A percentile compares a stretch with the other conserved stretches of the same genome.
Conservation (phyloP, 2,888 invertebrate species). For the Drosophila paracracens region DNA sequence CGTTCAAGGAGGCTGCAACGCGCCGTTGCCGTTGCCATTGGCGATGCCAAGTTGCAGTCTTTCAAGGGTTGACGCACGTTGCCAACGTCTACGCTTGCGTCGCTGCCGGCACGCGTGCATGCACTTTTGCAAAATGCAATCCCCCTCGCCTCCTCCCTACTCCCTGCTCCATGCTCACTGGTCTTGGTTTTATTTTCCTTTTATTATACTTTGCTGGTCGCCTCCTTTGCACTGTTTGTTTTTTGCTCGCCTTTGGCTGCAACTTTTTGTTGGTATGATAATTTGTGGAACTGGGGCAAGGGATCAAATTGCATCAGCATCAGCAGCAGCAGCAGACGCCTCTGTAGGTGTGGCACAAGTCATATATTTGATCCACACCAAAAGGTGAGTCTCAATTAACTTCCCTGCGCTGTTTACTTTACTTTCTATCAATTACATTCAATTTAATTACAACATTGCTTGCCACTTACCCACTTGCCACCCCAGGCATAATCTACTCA, state of each 20-base stretch:
- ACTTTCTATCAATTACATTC: background rate
- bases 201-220: constrained; percentile 1
- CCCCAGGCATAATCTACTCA: background rate
- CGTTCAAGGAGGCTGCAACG: constrained; percentile 42
- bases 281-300: constrained; percentile 57
- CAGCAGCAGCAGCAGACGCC: background rate
- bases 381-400: background rate
- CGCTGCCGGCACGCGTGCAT: constrained; percentile 36
- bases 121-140: constrained; percentile 46
- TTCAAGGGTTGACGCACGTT: constrained; percentile 31
- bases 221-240: constrained; percentile 4
- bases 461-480: background rate
- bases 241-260: constrained; percentile 17
- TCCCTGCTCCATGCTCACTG: background rate
- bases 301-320: constrained; percentile 56
- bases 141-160: background rate
- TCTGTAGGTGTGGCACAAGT: constrained; percentile 2
- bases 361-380: background rate
- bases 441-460: background rate
- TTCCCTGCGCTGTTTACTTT: background rate
- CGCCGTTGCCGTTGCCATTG: constrained; percentile 1
- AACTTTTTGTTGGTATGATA: constrained; percentile 59
- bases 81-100: constrained; percentile 5
- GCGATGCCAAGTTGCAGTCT: constrained; percentile 7
- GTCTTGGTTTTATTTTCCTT: background rate